Percentiles rank a stretch among this genome's conserved stretches.
phyloP scores from a whole-genome alignment of 2,888 invertebrate species.

The Scaptomyza polygonia region DNA sequence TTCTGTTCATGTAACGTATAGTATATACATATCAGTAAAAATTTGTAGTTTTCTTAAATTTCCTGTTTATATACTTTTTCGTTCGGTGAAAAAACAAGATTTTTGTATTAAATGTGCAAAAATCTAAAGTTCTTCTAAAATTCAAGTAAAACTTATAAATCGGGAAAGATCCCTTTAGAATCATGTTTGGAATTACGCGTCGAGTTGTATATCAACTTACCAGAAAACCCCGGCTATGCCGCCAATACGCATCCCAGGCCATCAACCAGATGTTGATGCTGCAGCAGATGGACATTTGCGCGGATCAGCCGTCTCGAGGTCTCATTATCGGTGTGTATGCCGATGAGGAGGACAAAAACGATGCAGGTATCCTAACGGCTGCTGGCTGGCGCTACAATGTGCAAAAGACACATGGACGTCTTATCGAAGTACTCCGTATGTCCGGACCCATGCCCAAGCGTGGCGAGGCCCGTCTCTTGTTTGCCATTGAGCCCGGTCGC shows the following conservation, averaged over 20 bases:
- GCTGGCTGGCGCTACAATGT: conserved; percentile 87
- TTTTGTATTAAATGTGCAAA: background rate
- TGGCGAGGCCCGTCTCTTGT: conserved; percentile 87
- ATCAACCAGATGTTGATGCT: conserved; percentile 80
- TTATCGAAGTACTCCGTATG: conserved; percentile 86
- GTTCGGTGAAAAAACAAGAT: conserved; percentile 6
- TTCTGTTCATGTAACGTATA: conserved; percentile 43
- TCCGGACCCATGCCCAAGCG: conserved; percentile 85
- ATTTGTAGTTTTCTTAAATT: conserved; percentile 53
- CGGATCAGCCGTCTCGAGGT: conserved; percentile 84
- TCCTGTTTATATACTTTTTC: conserved; percentile 18
- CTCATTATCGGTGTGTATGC: conserved; percentile 88
- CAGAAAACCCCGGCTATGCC: conserved; percentile 18
- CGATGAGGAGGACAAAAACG: conserved; percentile 86
- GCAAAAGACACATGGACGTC: conserved; percentile 85
- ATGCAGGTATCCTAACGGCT: conserved; percentile 87
- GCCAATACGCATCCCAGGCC: conserved; percentile 77
- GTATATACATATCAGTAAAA: conserved; percentile 55
- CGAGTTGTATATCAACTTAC: conserved; percentile 34
- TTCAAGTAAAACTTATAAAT: conserved; percentile 11
- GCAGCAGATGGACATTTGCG: conserved; percentile 81
- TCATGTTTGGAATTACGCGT: conserved; percentile 69
- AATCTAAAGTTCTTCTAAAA: background rate
- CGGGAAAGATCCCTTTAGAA: background rate
- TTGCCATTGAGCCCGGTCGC: conserved; percentile 86